Conservation (phyloP, 2,113 vertebrate species). For the Anas platyrhynchos region DNA sequence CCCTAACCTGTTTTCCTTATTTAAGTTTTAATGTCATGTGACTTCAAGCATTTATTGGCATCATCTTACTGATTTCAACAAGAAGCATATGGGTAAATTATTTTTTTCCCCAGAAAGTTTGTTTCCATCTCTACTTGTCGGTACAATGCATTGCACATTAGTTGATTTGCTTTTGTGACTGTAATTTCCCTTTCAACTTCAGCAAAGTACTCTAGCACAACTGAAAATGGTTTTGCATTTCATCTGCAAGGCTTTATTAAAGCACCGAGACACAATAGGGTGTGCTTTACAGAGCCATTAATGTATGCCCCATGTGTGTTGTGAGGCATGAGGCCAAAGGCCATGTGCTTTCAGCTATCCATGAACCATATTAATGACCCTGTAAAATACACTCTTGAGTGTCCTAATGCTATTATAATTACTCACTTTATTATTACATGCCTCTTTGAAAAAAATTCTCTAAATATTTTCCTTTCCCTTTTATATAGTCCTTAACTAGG, state of each 20-base stretch:
- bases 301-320: not conserved
- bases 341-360: constrained; percentile 28
- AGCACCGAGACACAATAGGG: not conserved
- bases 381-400: constrained; percentile 11
- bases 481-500: not conserved
- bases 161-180: not conserved
- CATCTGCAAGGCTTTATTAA: not conserved
- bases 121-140: not conserved
- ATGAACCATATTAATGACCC: constrained; percentile 19
- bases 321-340: constrained; percentile 33
- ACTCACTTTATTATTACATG: constrained; percentile 21
- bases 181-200: not conserved
- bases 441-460: constrained; percentile 7
- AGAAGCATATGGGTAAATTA: accelerated
- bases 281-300: constrained; percentile 19
- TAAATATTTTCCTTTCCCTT: constrained; percentile 20
- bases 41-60: not conserved
- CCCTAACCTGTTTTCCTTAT: not conserved
- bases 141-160: not conserved
- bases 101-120: not conserved
- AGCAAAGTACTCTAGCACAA: not conserved
- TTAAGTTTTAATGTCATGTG: not conserved
- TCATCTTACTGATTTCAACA: not conserved
- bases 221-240: not conserved
- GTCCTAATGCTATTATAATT: constrained; percentile 54